phyloP scores from a whole-genome alignment of 2,797 vertebrate species.

The Euphonia xanthogaster region DNA sequence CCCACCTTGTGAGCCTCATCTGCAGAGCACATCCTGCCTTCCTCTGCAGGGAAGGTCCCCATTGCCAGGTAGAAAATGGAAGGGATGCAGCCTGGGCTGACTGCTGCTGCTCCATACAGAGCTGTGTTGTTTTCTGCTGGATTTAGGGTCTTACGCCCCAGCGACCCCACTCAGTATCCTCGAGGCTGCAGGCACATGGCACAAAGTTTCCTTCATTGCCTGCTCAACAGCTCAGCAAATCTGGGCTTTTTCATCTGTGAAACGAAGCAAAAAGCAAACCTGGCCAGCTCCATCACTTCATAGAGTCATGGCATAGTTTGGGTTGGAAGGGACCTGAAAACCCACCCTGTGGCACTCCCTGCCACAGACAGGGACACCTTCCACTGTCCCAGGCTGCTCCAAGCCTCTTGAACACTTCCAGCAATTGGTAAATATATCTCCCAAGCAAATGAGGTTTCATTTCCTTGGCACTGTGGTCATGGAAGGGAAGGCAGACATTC shows the following conservation, averaged over 20 bases:
- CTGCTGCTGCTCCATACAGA: background rate
- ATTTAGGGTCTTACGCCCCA: background rate
- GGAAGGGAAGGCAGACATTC: background rate
- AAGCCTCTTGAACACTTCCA: background rate
- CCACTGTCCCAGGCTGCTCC: background rate
- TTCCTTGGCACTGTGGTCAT: background rate
- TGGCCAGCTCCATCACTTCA: background rate
- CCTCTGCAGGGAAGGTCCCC: background rate
- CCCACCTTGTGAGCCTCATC: background rate
- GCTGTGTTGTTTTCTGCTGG: background rate
- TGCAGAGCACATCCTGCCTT: background rate
- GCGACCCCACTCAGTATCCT: rapidly evolving
- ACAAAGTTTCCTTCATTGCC: background rate
- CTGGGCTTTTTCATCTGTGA: background rate
- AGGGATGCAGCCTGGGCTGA: background rate
- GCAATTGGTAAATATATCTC: background rate
- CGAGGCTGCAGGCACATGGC: background rate
- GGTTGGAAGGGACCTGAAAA: background rate
- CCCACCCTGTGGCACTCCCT: background rate
- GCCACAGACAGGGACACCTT: background rate
- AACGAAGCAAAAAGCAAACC: background rate
- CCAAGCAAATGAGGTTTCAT: background rate
- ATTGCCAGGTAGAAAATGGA: background rate
- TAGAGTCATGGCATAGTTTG: background rate
- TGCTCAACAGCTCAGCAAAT: background rate